Evolutionary conservation across 1,140 invertebrate species (phyloP).

Genomic region (Philopotamus ludificatus): DNA sequence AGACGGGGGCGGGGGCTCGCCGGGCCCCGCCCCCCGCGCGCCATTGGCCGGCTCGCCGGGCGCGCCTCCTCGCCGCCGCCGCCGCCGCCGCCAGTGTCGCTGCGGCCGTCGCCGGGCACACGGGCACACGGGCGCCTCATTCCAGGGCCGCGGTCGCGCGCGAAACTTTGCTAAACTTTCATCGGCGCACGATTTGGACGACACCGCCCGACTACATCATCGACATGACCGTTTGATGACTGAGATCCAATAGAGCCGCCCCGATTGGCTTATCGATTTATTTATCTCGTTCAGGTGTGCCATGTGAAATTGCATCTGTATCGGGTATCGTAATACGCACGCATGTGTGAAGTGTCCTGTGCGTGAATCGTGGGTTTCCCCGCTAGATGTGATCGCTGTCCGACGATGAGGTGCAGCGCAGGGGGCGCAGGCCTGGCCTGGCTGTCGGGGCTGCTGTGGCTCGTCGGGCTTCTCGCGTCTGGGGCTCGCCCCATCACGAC

Average conservation of each 20-base stretch:
- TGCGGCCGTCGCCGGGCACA: neutral
- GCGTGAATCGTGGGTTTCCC: neutral
- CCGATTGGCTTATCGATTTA: neutral
- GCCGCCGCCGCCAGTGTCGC: conserved; percentile 3
- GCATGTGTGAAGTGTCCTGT: neutral
- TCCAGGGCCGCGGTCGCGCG: neutral
- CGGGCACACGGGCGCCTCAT: neutral
- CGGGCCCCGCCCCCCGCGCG: neutral
- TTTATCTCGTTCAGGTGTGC: neutral
- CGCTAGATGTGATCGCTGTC: neutral
- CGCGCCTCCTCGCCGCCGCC: neutral
- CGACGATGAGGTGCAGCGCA: neutral
- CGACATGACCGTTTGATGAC: no score
- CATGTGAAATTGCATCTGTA: neutral
- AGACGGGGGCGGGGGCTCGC: neutral
- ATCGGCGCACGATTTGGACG: neutral
- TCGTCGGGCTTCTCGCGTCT: conserved; percentile 17
- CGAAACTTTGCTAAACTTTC: neutral
- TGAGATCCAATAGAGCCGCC: no score
- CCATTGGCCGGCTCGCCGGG: neutral
- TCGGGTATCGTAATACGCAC: no score
- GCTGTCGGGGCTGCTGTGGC: conserved; percentile 10
- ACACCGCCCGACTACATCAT: neutral
- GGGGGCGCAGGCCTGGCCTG: conserved; percentile 7
- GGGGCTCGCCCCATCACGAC: conserved; percentile 28